Evolutionary conservation across 1,140 invertebrate species (phyloP).

Genomic region (Dendroctonus ponderosae): DNA sequence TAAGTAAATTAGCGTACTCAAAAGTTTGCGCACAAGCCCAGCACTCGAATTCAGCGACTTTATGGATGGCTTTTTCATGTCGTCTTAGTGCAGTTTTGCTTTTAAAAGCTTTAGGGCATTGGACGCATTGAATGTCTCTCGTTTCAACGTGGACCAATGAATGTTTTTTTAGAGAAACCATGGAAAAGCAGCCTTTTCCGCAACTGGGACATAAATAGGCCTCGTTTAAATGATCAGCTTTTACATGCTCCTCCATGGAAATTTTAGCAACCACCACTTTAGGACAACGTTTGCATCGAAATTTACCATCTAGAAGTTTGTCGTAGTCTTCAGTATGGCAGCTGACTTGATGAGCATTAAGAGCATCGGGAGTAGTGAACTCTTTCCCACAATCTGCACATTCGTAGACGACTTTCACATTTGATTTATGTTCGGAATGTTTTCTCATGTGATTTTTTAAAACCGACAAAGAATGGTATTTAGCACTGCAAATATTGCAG

Average conservation of each 20-base stretch:
- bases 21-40: not conserved
- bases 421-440: constrained; percentile 1
- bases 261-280: constrained; percentile 24
- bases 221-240: constrained; percentile 10
- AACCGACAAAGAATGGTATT: constrained; percentile 9
- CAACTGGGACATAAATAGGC: constrained; percentile 12
- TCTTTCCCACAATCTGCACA: constrained; percentile 27
- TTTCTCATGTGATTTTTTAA: constrained; percentile 11
- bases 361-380: constrained; percentile 16
- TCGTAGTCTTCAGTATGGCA: constrained; percentile 29
- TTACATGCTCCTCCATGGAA: constrained; percentile 16
- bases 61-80: constrained; percentile 25
- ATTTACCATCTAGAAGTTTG: constrained; percentile 7
- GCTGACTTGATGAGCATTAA: constrained; percentile 18
- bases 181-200: constrained; percentile 13
- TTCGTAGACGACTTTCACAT: constrained; percentile 5
- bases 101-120: constrained; percentile 63
- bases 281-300: constrained; percentile 22
- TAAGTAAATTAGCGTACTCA: too few species aligned
- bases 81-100: constrained; percentile 19
- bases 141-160: constrained; percentile 1
- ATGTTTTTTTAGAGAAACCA: constrained; percentile 15
- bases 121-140: constrained; percentile 55
- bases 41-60: not conserved
- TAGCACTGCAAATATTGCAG: constrained; percentile 17